Conservation (phyloP, 2,888 invertebrate genomes). For the Chloroclystis v-ata region DNA sequence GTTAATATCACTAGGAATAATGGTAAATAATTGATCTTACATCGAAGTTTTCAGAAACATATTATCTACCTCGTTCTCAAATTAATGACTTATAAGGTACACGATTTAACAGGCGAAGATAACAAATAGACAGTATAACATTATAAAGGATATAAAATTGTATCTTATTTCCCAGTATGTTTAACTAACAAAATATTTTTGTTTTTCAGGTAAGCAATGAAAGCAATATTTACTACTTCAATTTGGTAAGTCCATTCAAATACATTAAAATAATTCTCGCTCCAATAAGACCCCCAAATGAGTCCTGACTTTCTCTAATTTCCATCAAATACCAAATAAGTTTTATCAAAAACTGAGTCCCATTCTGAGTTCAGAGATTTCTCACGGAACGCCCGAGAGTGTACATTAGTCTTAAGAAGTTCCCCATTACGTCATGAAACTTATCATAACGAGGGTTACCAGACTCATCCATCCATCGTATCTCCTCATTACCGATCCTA, state of each 20-base stretch:
- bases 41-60: no score
- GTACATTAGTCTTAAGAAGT: slow-evolving; percentile 8
- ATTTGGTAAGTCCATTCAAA: neutral
- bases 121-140: no score
- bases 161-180: no score
- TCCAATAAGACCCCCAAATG: no score
- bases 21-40: no score
- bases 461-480: slow-evolving; percentile 55
- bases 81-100: no score
- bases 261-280: no score
- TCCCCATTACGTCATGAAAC: slow-evolving; percentile 16
- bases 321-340: neutral
- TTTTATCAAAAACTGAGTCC: neutral
- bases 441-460: slow-evolving; percentile 42
- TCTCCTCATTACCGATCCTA: slow-evolving; percentile 56
- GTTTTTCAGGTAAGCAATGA: slow-evolving; percentile 41
- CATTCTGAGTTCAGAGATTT: slow-evolving; percentile 1
- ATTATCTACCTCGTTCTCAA: no score
- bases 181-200: slow-evolving; percentile 8
- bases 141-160: no score
- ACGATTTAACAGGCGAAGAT: no score
- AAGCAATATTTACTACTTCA: neutral
- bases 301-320: no score
- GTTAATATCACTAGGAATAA: no score
- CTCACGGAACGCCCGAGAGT: neutral